Base-by-base conservation (phyloP, 2,797 vertebrate genomes). In the Onychomys arenicola region DNA sequence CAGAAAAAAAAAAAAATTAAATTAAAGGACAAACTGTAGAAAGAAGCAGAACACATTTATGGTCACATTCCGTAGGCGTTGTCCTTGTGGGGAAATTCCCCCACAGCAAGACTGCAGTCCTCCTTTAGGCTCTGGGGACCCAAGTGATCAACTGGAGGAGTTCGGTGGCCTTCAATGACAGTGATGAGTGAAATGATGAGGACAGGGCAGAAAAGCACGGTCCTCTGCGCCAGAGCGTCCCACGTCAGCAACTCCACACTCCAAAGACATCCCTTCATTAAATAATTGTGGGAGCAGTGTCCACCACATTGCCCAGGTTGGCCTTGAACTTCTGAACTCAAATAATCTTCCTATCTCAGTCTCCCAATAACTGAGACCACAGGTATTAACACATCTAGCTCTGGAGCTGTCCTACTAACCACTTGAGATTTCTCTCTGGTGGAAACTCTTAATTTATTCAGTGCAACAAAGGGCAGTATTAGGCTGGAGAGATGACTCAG, bases 191-290 rank as follows among this genome's bases (percentile, higher is more conserved):
- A 37, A 29, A 3, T 16, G 34, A 19, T 0, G 7, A 16, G 25
- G 49, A 12, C 32, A n/a, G 11, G 52, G 43, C 57, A 17, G 63
- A 10, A 4, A 12, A 49, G 19, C 7, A 1, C 0, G 0, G n/a
- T 40, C 17, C 37, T 69, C 34, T 7, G 34, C 6, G 32, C 65
- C 34, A 23, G 65, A 37, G 13, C 5, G 3, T 29, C 80, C 55
- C 80, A 83, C 37, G 55, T 27, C 0, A 16, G 14, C n/a, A 27
- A 16, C 16, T 65, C 34, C 29, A 11, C 0, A 6, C 57, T 34
- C 27, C 21, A 23, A 82, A 61, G 52, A 10, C 4, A 6, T 40
- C 12, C 2, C 9, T 71, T 23, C 19, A 49, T 29, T 40, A 32
- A 86, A 29, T 25, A 25, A 11, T 4, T 69, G 29, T n/a, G 59